A percentile compares a stretch with the other conserved stretches of the same genome.
Conservation (phyloP, 1,140 invertebrate species). For the Cyclargus thomasi region DNA sequence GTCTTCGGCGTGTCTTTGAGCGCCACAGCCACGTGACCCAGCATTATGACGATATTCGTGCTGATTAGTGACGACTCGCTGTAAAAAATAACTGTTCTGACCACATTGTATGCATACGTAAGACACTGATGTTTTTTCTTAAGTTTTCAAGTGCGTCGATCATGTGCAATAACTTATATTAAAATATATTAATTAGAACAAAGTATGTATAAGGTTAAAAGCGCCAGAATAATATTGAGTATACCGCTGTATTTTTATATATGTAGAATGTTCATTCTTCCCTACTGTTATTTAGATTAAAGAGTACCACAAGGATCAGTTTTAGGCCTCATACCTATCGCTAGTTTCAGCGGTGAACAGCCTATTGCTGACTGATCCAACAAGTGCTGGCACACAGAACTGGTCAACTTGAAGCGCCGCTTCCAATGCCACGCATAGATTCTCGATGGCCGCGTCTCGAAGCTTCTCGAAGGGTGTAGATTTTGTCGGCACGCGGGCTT, state of each 20-base stretch:
- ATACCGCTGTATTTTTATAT: too few species aligned
- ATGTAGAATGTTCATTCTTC: too few species aligned
- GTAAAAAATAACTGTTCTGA: slow-evolving; percentile 35
- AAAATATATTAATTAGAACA: too few species aligned
- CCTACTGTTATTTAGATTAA: too few species aligned
- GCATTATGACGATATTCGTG: slow-evolving; percentile 96
- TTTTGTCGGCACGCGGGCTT: slow-evolving; percentile 51
- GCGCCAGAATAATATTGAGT: too few species aligned
- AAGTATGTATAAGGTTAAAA: too few species aligned
- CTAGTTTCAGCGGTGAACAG: slow-evolving; percentile 93
- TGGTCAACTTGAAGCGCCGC: slow-evolving; percentile 91
- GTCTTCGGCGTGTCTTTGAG: slow-evolving; percentile 94
- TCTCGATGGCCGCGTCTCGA: slow-evolving; percentile 95
- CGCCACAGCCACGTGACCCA: slow-evolving; percentile 97
- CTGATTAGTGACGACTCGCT: slow-evolving; percentile 93
- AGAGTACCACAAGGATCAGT: neutral
- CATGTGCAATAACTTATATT: neutral
- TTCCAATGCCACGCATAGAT: slow-evolving; percentile 94
- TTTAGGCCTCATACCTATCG: slow-evolving; percentile 76
- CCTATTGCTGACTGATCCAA: slow-evolving; percentile 95
- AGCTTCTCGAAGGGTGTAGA: slow-evolving; percentile 85
- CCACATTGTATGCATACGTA: neutral
- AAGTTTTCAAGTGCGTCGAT: neutral
- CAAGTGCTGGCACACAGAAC: slow-evolving; percentile 94
- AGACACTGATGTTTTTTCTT: neutral